Evolutionary conservation across 2,797 vertebrate genomes (phyloP).

Genomic region (Podarcis siculus): DNA sequence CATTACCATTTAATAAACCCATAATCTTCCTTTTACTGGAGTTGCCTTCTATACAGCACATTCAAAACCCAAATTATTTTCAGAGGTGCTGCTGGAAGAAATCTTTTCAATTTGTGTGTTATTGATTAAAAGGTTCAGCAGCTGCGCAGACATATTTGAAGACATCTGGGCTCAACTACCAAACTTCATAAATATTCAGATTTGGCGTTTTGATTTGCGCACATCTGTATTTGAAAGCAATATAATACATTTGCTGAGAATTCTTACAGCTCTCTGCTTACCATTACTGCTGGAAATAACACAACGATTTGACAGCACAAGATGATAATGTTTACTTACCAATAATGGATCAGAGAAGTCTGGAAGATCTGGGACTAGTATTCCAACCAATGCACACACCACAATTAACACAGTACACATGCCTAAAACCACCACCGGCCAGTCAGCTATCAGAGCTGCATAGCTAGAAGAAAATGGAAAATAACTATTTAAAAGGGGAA

Average conservation of each 20-base stretch:
- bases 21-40: neutral
- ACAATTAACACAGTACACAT: constrained; percentile 96
- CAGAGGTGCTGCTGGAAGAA: neutral
- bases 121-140: constrained; percentile 16
- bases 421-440: constrained; percentile 96
- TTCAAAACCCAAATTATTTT: neutral
- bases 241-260: neutral
- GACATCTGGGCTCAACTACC: constrained; percentile 7
- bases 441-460: constrained; percentile 94
- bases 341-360: constrained; percentile 97
- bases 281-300: neutral
- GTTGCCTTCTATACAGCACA: neutral
- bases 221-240: constrained; percentile 26
- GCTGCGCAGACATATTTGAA: neutral
- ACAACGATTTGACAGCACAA: neutral
- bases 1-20: neutral
- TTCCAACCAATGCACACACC: constrained; percentile 91
- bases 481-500: neutral
- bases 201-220: neutral
- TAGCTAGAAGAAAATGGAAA: constrained; percentile 81
- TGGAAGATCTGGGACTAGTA: constrained; percentile 93
- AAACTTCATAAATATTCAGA: neutral
- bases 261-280: constrained; percentile 8
- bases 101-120: neutral
- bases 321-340: constrained; percentile 79